A percentile compares a stretch with the other conserved stretches of the same genome.
These are phyloP conservation scores for Spea multiplicata DNA, from an alignment of 2,113 vertebrate genomes.

Conservation along the genomic window DNA sequence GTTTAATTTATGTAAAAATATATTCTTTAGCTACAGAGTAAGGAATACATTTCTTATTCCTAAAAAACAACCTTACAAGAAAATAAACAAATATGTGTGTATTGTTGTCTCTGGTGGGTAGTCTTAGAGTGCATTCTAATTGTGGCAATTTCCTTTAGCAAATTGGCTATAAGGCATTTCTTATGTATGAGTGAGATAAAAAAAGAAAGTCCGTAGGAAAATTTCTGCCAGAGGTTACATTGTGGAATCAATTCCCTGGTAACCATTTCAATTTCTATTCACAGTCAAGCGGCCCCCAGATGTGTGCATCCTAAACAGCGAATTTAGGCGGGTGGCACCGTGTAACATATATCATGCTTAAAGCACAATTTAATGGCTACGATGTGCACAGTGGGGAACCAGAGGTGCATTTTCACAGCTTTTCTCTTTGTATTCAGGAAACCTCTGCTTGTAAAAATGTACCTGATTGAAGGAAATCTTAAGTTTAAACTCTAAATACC, in stretches of 20 bases:
- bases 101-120: not conserved
- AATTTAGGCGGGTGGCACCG: not conserved
- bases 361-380: not conserved
- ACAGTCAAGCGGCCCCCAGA: not conserved
- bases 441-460: not conserved
- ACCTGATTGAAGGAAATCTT: slow-evolving; percentile 7
- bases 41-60: not conserved
- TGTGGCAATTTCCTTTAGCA: not conserved
- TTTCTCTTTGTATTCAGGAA: not conserved
- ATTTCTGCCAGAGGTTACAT: slow-evolving; percentile 3
- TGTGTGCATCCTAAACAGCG: slow-evolving; percentile 18
- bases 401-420: not conserved
- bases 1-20: too few relatives aligned
- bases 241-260: slow-evolving; percentile 13
- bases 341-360: slow-evolving; percentile 8
- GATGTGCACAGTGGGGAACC: not conserved
- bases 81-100: not conserved
- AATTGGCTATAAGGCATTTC: slow-evolving; percentile 1
- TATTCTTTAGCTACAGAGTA: too few relatives aligned
- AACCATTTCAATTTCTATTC: slow-evolving; percentile 17
- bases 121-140: not conserved
- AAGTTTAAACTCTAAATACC: not conserved
- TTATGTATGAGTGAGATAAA: not conserved
- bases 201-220: not conserved
- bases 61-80: not conserved